A percentile compares a stretch with the other conserved stretches of the same genome.
These are phyloP conservation scores for Drosophila pallidifrons DNA, from an alignment of 1,140 invertebrate species.

Conservation along the genomic window DNA sequence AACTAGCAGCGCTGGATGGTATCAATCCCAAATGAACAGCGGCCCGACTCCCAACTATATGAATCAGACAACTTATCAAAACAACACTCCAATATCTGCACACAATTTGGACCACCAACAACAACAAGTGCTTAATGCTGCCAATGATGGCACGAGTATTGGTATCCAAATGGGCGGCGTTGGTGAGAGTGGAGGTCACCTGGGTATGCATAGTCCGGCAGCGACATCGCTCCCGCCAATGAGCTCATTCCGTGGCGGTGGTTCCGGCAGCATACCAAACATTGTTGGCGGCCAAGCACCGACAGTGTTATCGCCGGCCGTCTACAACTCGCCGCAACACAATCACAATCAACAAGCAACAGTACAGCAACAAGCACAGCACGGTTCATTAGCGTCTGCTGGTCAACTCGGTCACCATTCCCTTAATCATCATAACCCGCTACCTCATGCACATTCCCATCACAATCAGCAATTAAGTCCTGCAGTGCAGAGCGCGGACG, in stretches of 20 bases:
- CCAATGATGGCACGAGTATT: constrained; percentile 37
- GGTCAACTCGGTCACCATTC: constrained; percentile 86
- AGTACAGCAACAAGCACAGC: constrained; percentile 85
- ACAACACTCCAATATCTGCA: constrained; percentile 57
- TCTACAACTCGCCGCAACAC: constrained; percentile 86
- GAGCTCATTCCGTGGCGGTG: constrained; percentile 94
- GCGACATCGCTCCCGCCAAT: constrained; percentile 94
- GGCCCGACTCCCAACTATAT: constrained; percentile 50
- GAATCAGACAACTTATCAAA: constrained; percentile 75
- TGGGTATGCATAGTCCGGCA: constrained; percentile 78
- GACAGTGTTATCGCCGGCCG: constrained; percentile 68
- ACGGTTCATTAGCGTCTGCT: constrained; percentile 85
- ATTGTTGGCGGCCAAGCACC: constrained; percentile 59
- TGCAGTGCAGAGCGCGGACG: constrained; percentile 88
- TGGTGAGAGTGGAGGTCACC: constrained; percentile 52
- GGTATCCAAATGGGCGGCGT: constrained; percentile 58
- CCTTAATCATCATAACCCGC: constrained; percentile 74
- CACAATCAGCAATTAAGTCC: constrained; percentile 84
- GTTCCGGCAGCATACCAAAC: constrained; percentile 86
- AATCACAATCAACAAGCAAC: constrained; percentile 57
- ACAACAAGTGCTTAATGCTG: constrained; percentile 73
- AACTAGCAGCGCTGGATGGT: constrained; percentile 74
- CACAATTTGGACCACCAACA: constrained; percentile 74
- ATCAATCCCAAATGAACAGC: constrained; percentile 71
- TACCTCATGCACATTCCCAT: constrained; percentile 81